A percentile compares a stretch with the other conserved stretches of the same genome.
These are phyloP conservation scores for Gymnosoma rotundatum DNA, from an alignment of 2,888 invertebrate genomes.

Conservation along the genomic window DNA sequence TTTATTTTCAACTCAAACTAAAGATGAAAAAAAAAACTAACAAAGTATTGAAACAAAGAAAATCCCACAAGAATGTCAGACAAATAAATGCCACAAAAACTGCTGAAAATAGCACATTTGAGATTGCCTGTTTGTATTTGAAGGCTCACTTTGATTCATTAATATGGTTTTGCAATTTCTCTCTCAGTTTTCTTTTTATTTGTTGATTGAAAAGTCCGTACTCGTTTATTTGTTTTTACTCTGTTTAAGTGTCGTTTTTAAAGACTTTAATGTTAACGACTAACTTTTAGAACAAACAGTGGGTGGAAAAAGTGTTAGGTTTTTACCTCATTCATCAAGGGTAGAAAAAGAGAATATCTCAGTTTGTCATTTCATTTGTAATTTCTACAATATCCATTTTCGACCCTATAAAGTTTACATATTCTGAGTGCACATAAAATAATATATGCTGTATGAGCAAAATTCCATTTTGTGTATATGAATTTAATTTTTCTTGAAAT, in stretches of 20 bases:
- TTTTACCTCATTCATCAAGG: no score
- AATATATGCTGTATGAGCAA: no score
- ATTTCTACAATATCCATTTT: no score
- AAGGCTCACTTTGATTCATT: constrained; percentile 44
- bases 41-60: no score
- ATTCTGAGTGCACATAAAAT: no score
- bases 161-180: constrained; percentile 1
- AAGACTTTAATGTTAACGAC: background rate
- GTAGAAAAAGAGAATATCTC: no score
- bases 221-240: background rate
- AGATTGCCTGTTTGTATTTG: background rate
- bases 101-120: background rate
- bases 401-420: no score
- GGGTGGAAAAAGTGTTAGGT: no score
- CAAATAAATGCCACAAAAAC: constrained; percentile 7
- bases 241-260: constrained; percentile 5
- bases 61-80: background rate
- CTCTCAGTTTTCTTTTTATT: background rate
- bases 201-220: background rate
- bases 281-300: background rate
- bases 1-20: background rate
- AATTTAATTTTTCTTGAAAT: no score
- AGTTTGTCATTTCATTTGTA: no score
- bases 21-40: background rate
- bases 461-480: no score